Evolutionary conservation across 1,140 invertebrate species (phyloP).

Genomic region (Myzus persicae): DNA sequence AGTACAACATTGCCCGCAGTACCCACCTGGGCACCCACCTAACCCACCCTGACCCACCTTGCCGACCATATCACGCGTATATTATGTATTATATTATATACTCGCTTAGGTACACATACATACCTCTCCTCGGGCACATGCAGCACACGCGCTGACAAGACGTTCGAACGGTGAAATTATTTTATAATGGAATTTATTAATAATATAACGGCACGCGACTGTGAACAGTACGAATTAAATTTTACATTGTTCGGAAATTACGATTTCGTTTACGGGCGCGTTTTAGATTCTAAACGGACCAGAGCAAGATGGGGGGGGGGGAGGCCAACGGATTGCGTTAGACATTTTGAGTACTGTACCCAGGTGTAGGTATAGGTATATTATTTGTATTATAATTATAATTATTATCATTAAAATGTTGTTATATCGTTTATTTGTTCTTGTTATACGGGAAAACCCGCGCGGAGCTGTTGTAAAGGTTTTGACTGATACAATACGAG

Average conservation of each 20-base stretch:
- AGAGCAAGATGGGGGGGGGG: no score
- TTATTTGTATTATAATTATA: no score
- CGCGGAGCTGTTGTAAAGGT: no score
- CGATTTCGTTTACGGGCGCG: background rate
- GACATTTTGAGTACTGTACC: background rate
- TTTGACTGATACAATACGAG: no score
- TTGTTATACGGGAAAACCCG: no score
- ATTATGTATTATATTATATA: background rate
- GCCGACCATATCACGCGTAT: background rate
- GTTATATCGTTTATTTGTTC: no score
- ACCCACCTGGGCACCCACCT: no score
- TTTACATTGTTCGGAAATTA: conserved; percentile 10
- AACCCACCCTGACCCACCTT: no score
- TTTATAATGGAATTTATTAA: conserved; percentile 14
- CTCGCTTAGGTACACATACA: background rate
- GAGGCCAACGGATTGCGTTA: background rate
- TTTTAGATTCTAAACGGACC: background rate
- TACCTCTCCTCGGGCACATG: background rate
- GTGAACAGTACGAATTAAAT: background rate
- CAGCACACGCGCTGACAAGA: background rate
- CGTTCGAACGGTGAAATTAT: background rate
- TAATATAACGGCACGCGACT: background rate
- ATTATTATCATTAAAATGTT: no score
- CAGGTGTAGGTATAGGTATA: background rate
- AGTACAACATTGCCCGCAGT: background rate